Conservation (phyloP, 2,113 vertebrate species). For the Hydropotes inermis region DNA sequence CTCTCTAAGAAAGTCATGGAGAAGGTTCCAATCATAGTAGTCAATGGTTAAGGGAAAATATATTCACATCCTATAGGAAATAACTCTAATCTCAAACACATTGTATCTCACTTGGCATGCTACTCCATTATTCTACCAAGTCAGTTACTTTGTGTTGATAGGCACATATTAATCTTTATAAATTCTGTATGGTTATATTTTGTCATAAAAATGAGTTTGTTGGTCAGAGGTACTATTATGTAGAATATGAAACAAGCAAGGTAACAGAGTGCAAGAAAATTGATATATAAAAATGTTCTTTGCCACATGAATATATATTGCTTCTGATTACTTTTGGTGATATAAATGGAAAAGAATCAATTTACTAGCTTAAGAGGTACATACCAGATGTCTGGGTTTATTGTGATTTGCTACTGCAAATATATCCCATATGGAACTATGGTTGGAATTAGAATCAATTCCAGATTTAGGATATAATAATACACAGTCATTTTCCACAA, state of each 20-base stretch:
- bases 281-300: neutral
- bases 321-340: neutral
- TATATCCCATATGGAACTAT: neutral
- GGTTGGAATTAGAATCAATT: neutral
- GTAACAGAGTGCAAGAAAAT: neutral
- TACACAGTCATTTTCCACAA: neutral
- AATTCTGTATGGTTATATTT: neutral
- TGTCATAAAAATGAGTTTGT: neutral
- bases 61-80: neutral
- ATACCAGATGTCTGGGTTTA: neutral
- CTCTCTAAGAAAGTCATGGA: neutral
- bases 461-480: neutral
- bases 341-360: neutral
- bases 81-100: neutral
- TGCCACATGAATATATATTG: neutral
- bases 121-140: neutral
- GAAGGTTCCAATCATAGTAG: neutral
- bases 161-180: neutral
- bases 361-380: neutral
- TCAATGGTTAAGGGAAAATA: neutral
- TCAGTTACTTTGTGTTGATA: neutral
- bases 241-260: neutral
- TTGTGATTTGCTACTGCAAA: neutral
- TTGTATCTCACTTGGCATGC: neutral
- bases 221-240: neutral